Evolutionary conservation across 2,113 vertebrate genomes (phyloP).

Genomic region (Echinops telfairi): DNA sequence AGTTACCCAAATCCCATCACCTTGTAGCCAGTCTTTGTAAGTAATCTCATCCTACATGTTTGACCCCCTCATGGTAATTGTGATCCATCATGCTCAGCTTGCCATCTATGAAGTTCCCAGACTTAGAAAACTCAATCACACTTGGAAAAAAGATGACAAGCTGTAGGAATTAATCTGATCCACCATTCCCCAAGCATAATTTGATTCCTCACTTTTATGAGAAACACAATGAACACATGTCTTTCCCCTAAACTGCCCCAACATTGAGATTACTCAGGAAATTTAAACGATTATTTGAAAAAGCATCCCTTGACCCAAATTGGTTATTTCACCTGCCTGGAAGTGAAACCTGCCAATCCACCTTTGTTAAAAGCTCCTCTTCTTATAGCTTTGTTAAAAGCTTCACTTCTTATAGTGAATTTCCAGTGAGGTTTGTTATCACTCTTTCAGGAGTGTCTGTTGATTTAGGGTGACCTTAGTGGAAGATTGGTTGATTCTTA

Average conservation of each 20-base stretch:
- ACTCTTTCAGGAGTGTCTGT: too few relatives aligned
- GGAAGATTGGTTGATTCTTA: too few relatives aligned
- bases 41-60: neutral
- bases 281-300: neutral
- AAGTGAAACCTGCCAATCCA: neutral
- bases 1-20: rapidly evolving
- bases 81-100: neutral
- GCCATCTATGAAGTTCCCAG: neutral
- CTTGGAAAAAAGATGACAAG: neutral
- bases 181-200: neutral
- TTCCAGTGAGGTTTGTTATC: too few relatives aligned
- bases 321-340: neutral
- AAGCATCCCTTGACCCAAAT: neutral
- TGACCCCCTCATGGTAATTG: neutral
- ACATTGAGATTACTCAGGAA: neutral
- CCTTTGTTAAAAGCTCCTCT: neutral
- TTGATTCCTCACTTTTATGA: neutral
- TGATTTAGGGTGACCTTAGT: too few relatives aligned
- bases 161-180: neutral
- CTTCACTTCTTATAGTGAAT: too few relatives aligned
- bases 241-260: neutral
- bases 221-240: neutral
- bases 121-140: neutral
- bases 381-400: neutral
- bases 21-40: neutral